These are phyloP conservation scores for Pseudoatta argentina DNA, from an alignment of 1,140 invertebrate species.

Conservation along the genomic window DNA sequence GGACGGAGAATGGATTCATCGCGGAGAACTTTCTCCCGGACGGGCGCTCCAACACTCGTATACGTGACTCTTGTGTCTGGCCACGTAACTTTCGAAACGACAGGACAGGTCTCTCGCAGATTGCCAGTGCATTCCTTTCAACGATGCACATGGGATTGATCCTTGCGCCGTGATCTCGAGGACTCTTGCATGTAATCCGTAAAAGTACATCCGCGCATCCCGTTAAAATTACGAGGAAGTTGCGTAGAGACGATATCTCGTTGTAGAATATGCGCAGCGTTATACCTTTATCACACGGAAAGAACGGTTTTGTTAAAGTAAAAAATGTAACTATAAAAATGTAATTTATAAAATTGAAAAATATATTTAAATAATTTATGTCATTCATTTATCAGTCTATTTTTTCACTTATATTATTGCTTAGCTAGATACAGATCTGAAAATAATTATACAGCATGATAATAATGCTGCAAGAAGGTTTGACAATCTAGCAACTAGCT, in stretches of 20 bases:
- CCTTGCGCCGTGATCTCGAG: not conserved
- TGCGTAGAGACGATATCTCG: not conserved
- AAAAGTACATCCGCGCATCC: not conserved
- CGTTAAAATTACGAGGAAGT: not conserved
- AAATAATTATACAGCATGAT: too few relatives aligned
- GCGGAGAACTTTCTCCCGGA: conserved; percentile 70
- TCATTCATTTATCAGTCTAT: too few relatives aligned
- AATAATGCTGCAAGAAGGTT: too few relatives aligned
- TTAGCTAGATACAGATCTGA: too few relatives aligned
- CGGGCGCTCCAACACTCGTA: conserved; percentile 50
- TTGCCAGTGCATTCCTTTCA: conserved; percentile 14
- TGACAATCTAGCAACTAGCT: too few relatives aligned
- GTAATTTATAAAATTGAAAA: too few relatives aligned
- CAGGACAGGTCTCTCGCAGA: conserved; percentile 32
- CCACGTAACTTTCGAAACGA: conserved; percentile 68
- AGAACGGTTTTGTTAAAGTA: too few relatives aligned
- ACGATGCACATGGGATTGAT: not conserved
- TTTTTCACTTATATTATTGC: too few relatives aligned
- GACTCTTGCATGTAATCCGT: not conserved
- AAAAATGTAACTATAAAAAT: too few relatives aligned
- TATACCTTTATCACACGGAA: too few relatives aligned
- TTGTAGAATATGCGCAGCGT: not conserved
- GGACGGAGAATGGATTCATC: conserved; percentile 73
- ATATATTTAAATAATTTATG: too few relatives aligned
- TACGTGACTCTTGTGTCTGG: conserved; percentile 33